These are phyloP conservation scores for Chironomus riparius DNA, from an alignment of 2,888 invertebrate genomes.

Conservation along the genomic window DNA sequence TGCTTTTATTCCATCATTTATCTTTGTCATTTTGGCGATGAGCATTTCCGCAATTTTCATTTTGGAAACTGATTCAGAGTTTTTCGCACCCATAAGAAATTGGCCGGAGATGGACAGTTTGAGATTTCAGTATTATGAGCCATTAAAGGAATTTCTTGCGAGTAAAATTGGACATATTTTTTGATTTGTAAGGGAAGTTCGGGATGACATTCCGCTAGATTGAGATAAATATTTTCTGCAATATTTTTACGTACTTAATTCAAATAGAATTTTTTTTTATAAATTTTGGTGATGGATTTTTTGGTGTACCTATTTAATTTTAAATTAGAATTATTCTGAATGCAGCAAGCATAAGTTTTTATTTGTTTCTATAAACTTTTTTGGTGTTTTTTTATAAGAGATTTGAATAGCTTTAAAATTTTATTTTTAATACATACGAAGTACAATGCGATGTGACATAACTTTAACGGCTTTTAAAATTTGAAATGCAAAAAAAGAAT, in stretches of 20 bases:
- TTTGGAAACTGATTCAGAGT: conserved; percentile 68
- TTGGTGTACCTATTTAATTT: background rate
- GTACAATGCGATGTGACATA: background rate
- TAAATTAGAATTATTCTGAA: background rate
- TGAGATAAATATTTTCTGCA: background rate
- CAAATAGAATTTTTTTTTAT: background rate
- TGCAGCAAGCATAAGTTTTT: background rate
- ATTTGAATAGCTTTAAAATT: background rate
- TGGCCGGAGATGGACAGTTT: conserved; percentile 69
- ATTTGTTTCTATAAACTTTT: background rate
- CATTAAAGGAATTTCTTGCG: conserved; percentile 63
- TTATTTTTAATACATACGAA: background rate
- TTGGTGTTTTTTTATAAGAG: background rate
- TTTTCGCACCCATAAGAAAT: conserved; percentile 58
- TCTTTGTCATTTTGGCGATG: conserved; percentile 61
- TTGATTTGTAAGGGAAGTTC: background rate
- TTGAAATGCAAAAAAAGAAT: background rate
- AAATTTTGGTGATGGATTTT: background rate
- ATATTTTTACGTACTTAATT: background rate
- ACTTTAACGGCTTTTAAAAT: conserved; percentile 17
- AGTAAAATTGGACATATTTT: conserved; percentile 23
- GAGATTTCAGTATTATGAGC: conserved; percentile 72
- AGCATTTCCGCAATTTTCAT: conserved; percentile 59
- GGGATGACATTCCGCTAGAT: background rate
- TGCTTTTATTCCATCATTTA: conserved; percentile 68